Evolutionary conservation across 1,140 invertebrate genomes (phyloP).

Genomic region (Penaeus japonicus): DNA sequence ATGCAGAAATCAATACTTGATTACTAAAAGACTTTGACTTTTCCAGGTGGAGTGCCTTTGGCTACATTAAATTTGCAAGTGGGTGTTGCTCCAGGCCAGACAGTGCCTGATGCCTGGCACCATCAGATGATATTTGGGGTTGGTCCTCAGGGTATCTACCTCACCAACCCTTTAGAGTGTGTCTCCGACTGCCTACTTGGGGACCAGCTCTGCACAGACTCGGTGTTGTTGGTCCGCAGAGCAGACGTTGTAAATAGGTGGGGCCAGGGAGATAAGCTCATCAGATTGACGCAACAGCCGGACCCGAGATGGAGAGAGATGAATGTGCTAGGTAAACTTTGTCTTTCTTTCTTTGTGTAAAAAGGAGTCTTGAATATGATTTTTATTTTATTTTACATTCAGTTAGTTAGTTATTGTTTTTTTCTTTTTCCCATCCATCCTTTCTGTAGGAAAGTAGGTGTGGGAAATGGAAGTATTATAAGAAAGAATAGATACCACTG

Average conservation of each 20-base stretch:
- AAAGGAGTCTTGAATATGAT: not conserved
- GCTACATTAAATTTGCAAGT: slow-evolving; percentile 79
- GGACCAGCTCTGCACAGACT: slow-evolving; percentile 72
- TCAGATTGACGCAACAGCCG: slow-evolving; percentile 71
- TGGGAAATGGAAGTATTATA: no score
- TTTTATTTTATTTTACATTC: not conserved
- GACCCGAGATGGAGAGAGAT: slow-evolving; percentile 75
- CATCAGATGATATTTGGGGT: slow-evolving; percentile 88
- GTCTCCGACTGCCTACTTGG: slow-evolving; percentile 69
- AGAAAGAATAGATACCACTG: no score
- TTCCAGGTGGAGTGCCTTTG: slow-evolving; percentile 75
- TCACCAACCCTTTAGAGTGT: slow-evolving; percentile 81
- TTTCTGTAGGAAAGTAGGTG: no score
- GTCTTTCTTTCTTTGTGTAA: slow-evolving; percentile 7
- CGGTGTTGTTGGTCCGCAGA: slow-evolving; percentile 72
- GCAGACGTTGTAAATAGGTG: slow-evolving; percentile 75
- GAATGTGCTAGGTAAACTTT: slow-evolving; percentile 77
- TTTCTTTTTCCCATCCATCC: no score
- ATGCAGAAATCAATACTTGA: slow-evolving; percentile 9
- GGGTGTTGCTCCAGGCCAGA: slow-evolving; percentile 68
- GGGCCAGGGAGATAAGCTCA: slow-evolving; percentile 73
- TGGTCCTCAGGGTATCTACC: slow-evolving; percentile 74
- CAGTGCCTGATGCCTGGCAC: slow-evolving; percentile 82
- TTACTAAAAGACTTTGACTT: slow-evolving; percentile 60
- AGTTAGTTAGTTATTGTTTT: no score